A percentile compares a stretch with the other conserved stretches of the same genome.
These are phyloP conservation scores for Mesitornis unicolor DNA, from an alignment of 2,113 vertebrate genomes.

Conservation along the genomic window DNA sequence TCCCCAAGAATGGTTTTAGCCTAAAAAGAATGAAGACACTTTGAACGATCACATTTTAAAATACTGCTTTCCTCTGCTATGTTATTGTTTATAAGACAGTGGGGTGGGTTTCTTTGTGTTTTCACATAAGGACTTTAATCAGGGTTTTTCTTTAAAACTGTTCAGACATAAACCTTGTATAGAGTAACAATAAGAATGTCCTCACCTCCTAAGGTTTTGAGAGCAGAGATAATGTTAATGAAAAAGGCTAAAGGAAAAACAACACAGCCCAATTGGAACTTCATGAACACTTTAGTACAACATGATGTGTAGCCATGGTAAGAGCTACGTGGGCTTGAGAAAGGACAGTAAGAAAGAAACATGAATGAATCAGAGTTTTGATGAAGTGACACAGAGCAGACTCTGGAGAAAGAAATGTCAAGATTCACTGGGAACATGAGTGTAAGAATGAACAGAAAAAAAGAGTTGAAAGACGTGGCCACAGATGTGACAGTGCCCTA, in stretches of 20 bases:
- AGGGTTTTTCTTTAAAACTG: not conserved
- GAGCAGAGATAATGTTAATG: not conserved
- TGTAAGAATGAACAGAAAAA: not conserved
- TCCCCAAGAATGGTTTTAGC: conserved; percentile 90
- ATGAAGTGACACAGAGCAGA: not conserved
- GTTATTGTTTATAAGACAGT: not conserved
- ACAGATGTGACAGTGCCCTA: not conserved
- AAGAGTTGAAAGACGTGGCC: not conserved
- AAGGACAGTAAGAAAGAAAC: not conserved
- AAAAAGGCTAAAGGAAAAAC: not conserved
- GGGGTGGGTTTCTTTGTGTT: not conserved
- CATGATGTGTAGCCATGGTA: not conserved
- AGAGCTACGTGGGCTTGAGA: not conserved
- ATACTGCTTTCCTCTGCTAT: not conserved
- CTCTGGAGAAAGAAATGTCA: not conserved
- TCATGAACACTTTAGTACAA: not conserved
- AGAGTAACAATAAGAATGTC: not conserved
- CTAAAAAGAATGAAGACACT: conserved; percentile 63
- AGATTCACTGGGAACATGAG: not conserved
- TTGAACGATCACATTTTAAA: not conserved
- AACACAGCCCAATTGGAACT: not conserved
- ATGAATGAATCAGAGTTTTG: not conserved
- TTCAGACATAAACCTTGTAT: not conserved
- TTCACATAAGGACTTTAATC: not conserved
- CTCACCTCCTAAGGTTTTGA: not conserved